Conservation (phyloP, 2,888 invertebrate species). For the Aporophyla nigra region DNA sequence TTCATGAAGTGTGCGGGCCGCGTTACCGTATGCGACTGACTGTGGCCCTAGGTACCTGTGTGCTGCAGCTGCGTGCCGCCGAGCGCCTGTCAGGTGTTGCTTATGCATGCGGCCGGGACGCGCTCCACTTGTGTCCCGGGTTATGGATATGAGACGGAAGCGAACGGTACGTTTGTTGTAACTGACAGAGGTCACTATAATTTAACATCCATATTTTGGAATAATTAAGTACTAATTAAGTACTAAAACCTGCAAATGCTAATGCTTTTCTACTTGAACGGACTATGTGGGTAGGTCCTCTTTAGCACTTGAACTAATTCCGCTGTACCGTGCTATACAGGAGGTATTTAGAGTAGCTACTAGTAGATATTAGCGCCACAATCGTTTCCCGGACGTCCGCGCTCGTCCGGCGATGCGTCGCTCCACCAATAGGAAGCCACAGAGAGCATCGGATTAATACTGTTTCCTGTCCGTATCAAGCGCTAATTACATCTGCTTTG, state of each 20-base stretch:
- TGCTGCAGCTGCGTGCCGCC: not conserved
- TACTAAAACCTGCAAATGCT: not conserved
- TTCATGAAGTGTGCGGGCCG: conserved; percentile 59
- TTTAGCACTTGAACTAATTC: conserved; percentile 16
- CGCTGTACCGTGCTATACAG: not conserved
- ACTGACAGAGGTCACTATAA: conserved; percentile 1
- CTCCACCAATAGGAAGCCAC: conserved; percentile 45
- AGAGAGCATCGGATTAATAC: conserved; percentile 48
- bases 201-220: not conserved
- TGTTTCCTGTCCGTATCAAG: conserved; percentile 39
- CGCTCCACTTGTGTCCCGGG: conserved; percentile 7
- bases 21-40: conserved; percentile 2
- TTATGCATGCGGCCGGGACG: conserved; percentile 37
- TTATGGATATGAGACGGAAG: conserved; percentile 19
- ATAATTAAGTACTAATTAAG: not conserved
- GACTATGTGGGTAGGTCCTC: not conserved
- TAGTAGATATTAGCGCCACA: conserved; percentile 23
- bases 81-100: conserved; percentile 32
- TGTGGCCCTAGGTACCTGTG: not conserved
- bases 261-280: conserved; percentile 1
- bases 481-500: conserved; percentile 55
- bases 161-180: conserved; percentile 1
- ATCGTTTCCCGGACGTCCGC: conserved; percentile 46
- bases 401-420: conserved; percentile 13
- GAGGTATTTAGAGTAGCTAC: conserved; percentile 18